Evolutionary conservation across 2,797 vertebrate species (phyloP).

Genomic region (Smutsia gigantea): DNA sequence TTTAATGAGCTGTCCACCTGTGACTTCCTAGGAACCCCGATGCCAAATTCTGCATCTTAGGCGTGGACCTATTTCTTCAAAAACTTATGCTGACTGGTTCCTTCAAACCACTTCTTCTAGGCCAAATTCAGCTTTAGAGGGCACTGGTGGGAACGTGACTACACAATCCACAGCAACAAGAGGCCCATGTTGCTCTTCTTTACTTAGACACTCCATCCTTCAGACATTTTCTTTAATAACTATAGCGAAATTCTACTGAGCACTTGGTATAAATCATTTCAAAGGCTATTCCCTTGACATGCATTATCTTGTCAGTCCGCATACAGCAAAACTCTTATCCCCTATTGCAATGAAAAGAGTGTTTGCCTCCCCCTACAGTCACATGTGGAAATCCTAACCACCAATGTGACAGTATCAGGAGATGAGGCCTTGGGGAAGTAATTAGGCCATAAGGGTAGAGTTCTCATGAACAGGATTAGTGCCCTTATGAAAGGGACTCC

Average conservation of each 20-base stretch:
- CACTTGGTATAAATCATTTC: neutral
- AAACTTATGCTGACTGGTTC: neutral
- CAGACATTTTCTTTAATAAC: neutral
- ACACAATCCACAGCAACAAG: neutral
- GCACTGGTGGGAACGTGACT: neutral
- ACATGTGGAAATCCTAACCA: neutral
- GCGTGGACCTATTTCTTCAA: conserved; percentile 1
- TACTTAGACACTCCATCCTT: neutral
- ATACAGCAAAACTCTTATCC: neutral
- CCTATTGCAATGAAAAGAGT: neutral
- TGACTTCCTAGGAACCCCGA: neutral
- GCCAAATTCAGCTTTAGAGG: neutral
- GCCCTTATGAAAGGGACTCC: neutral
- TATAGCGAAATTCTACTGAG: neutral
- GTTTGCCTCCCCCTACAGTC: neutral
- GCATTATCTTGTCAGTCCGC: neutral
- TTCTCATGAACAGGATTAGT: neutral
- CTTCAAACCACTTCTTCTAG: neutral
- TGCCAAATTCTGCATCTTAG: neutral
- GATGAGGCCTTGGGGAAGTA: neutral
- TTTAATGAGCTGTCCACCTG: neutral
- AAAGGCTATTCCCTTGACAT: neutral
- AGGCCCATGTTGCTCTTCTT: neutral
- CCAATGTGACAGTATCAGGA: neutral
- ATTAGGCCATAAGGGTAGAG: neutral